Conservation (phyloP, 2,888 invertebrate genomes). For the Dolichomitus sp. region DNA sequence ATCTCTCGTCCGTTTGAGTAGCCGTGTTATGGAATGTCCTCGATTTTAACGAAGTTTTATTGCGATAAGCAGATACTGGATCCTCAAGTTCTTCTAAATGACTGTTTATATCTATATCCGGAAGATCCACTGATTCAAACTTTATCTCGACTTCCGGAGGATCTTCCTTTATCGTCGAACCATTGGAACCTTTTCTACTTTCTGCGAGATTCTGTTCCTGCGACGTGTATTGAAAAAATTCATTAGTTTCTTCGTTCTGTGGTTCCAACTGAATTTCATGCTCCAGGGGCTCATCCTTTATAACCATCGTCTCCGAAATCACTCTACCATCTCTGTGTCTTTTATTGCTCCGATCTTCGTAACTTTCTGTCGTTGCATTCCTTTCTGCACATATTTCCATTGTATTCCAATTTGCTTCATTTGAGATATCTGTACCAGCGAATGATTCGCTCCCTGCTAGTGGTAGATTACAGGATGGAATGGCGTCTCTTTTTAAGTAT, state of each 20-base stretch:
- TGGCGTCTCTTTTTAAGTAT: conserved; percentile 20
- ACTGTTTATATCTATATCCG: neutral
- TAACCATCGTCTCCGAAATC: neutral
- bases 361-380: neutral
- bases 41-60: neutral
- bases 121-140: conserved; percentile 29
- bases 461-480: conserved; percentile 36
- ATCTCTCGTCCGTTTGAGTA: conserved; percentile 4
- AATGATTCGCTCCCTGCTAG: too few relatives aligned
- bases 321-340: neutral
- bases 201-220: neutral
- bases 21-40: neutral
- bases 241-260: neutral
- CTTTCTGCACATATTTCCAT: neutral
- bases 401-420: neutral
- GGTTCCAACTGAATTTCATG: neutral
- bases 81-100: neutral
- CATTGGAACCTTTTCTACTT: neutral
- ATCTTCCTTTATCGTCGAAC: conserved; percentile 4
- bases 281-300: conserved; percentile 4
- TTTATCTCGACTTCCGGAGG: conserved; percentile 6
- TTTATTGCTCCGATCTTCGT: neutral
- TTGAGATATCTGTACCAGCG: neutral
- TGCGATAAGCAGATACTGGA: neutral
- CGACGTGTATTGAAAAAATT: neutral